Evolutionary conservation across 2,113 vertebrate genomes (phyloP).

Genomic region (Prinia subflava): DNA sequence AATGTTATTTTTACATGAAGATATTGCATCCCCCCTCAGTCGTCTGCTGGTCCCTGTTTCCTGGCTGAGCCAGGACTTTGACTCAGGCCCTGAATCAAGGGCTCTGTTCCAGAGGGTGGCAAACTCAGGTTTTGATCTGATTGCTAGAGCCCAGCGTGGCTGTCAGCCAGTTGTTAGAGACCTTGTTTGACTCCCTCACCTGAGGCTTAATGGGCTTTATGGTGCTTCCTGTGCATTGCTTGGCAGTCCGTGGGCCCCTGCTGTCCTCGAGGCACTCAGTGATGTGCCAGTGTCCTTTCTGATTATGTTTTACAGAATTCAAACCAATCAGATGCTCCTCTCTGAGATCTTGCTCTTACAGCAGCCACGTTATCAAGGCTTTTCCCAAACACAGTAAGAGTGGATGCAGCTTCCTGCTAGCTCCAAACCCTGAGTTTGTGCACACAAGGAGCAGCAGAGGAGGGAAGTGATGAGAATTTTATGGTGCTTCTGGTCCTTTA

Average conservation of each 20-base stretch:
- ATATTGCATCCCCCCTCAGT: neutral
- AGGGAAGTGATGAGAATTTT: neutral
- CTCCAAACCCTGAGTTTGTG: neutral
- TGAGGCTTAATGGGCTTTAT: constrained; percentile 33
- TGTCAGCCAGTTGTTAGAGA: constrained; percentile 21
- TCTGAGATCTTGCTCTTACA: neutral
- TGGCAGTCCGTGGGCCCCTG: neutral
- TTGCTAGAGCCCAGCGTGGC: neutral
- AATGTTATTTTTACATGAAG: neutral
- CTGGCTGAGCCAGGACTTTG: neutral
- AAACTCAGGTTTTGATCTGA: neutral
- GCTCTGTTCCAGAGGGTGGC: neutral
- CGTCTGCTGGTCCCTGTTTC: neutral
- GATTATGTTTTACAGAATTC: constrained; percentile 33
- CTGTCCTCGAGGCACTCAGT: neutral
- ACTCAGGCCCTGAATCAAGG: neutral
- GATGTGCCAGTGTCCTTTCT: neutral
- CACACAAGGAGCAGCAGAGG: neutral
- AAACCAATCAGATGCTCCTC: neutral
- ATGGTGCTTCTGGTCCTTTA: neutral
- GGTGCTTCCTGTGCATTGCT: neutral
- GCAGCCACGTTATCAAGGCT: neutral
- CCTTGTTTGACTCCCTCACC: constrained; percentile 30
- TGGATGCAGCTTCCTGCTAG: neutral
- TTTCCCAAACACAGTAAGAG: neutral